phyloP scores from a whole-genome alignment of 92 coral and sea anemone species.

The Blastomussa wellsi region DNA sequence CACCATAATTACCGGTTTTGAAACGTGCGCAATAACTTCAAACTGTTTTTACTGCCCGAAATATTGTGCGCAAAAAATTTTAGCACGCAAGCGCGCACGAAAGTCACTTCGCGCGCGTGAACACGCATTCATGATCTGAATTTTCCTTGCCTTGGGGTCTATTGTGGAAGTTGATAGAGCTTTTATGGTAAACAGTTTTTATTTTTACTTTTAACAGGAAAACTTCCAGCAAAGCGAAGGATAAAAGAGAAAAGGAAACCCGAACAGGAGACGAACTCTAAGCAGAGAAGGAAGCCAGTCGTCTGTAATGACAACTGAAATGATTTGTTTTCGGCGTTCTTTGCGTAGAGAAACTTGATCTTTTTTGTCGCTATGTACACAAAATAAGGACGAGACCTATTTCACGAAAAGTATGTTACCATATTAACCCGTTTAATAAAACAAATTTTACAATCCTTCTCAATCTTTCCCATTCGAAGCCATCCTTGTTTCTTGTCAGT shows the following conservation, averaged over 20 bases:
- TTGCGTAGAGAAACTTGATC: background rate
- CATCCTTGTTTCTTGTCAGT: no score
- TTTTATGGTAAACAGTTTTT: background rate
- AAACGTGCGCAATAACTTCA: background rate
- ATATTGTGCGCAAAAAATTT: background rate
- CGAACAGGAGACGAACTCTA: conserved; percentile 12
- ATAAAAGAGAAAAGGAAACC: conserved; percentile 1
- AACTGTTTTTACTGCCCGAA: background rate
- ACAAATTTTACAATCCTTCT: no score
- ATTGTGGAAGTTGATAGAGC: background rate
- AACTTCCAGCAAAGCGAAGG: background rate
- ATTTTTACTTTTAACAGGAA: conserved; percentile 12
- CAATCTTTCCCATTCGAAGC: no score
- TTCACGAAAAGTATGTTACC: no score
- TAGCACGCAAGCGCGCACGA: no score
- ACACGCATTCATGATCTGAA: no score
- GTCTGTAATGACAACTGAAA: background rate
- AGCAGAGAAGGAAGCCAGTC: background rate
- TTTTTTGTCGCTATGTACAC: background rate
- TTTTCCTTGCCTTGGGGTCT: no score
- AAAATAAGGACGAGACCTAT: background rate
- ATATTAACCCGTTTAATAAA: no score
- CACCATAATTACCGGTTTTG: no score
- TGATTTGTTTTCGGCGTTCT: background rate
- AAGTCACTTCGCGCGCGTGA: no score